These are phyloP conservation scores for Oostethus manadensis DNA, from an alignment of 2,113 vertebrate species.

Conservation along the genomic window DNA sequence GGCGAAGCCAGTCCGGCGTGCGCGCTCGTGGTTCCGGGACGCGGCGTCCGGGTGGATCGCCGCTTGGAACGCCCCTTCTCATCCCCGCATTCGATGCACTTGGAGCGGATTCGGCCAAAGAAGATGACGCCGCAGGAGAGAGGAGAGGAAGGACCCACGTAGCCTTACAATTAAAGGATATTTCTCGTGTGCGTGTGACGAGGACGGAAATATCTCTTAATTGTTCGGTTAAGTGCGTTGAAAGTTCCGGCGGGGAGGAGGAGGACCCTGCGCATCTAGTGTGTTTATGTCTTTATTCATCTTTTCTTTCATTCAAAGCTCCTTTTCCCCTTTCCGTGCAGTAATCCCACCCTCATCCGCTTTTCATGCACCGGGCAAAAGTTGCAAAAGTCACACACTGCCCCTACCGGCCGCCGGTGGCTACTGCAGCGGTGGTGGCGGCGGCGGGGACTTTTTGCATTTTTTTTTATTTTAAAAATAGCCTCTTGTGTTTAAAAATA, in stretches of 20 bases:
- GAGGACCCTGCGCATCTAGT: too few relatives aligned
- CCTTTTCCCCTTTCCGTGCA: too few relatives aligned
- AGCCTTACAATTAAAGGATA: constrained; percentile 82
- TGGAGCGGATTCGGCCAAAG: not conserved
- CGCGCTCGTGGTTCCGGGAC: not conserved
- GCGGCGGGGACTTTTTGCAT: not conserved
- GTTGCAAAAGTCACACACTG: constrained; percentile 44
- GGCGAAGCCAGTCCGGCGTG: not conserved
- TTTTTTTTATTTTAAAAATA: not conserved
- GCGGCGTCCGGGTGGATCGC: not conserved
- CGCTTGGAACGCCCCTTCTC: not conserved
- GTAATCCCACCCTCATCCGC: not conserved
- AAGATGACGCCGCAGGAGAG: not conserved
- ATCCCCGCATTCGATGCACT: not conserved
- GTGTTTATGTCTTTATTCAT: too few relatives aligned
- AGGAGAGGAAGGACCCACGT: constrained; percentile 40
- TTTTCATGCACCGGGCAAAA: constrained; percentile 18
- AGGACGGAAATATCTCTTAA: constrained; percentile 76
- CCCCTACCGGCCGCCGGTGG: constrained; percentile 45
- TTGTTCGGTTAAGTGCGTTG: constrained; percentile 72
- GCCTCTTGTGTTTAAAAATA: not conserved
- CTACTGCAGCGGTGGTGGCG: constrained; percentile 14
- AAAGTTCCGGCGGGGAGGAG: constrained; percentile 51
- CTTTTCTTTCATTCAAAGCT: too few relatives aligned
- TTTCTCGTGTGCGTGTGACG: constrained; percentile 65